Percentiles rank a stretch among this genome's conserved stretches.
Evolutionary conservation across 1,140 invertebrate species (phyloP).

Genomic region (Glossosoma conforme): DNA sequence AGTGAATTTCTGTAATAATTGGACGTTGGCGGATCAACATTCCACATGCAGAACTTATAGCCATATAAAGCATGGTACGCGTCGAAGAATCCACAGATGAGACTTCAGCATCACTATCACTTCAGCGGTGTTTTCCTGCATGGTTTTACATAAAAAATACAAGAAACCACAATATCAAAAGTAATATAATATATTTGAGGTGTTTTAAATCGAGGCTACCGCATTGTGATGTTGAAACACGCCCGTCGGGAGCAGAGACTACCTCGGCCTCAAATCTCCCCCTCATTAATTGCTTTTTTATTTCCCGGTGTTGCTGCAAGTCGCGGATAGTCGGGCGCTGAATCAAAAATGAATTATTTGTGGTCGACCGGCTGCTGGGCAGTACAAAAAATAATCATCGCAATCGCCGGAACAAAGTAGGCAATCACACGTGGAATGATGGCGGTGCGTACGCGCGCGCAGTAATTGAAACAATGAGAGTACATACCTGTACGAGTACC

Average conservation of each 20-base stretch:
- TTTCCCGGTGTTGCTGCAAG: constrained; percentile 3
- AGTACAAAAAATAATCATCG: background rate
- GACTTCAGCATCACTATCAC: too few relatives aligned
- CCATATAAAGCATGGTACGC: too few relatives aligned
- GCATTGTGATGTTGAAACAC: constrained; percentile 5
- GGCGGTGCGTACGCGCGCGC: background rate
- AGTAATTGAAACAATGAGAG: constrained; percentile 19
- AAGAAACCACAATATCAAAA: too few relatives aligned
- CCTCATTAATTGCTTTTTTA: constrained; percentile 20
- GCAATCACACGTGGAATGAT: constrained; percentile 1
- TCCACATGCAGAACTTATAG: too few relatives aligned
- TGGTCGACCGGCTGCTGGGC: constrained; percentile 8
- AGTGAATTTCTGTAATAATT: too few relatives aligned
- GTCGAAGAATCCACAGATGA: too few relatives aligned
- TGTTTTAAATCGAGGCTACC: too few relatives aligned
- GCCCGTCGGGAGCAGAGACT: constrained; percentile 5
- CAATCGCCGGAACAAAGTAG: background rate
- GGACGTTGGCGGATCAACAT: too few relatives aligned
- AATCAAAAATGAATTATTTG: constrained; percentile 25
- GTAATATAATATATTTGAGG: too few relatives aligned
- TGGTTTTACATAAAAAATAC: too few relatives aligned
- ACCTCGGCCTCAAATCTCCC: constrained; percentile 5
- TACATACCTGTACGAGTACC: too few relatives aligned
- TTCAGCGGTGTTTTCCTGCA: too few relatives aligned
- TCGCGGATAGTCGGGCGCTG: background rate